These are phyloP conservation scores for Morpho deidamia DNA, from an alignment of 2,888 invertebrate species.

Conservation along the genomic window DNA sequence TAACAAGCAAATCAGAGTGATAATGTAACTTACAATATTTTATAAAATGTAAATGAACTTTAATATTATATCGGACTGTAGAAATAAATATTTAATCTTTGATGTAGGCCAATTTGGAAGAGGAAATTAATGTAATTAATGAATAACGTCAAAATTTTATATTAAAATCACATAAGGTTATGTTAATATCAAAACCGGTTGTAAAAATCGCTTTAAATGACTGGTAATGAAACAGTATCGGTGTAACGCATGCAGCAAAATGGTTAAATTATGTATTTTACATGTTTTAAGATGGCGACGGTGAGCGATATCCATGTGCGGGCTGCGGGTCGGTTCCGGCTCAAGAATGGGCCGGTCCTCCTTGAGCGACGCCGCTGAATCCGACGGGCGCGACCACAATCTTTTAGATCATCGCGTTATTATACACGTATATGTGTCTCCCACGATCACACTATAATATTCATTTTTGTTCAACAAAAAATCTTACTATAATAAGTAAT, in stretches of 20 bases:
- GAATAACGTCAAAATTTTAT: slow-evolving; percentile 1
- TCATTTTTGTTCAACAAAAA: too few species aligned
- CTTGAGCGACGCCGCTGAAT: slow-evolving; percentile 58
- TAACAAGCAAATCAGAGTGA: too few species aligned
- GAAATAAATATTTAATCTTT: background rate
- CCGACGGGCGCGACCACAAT: slow-evolving; percentile 51
- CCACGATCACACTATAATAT: too few species aligned
- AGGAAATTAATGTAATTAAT: slow-evolving; percentile 16
- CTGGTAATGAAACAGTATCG: background rate
- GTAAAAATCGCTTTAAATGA: slow-evolving; percentile 1
- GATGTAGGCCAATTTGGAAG: slow-evolving; percentile 12
- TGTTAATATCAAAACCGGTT: slow-evolving; percentile 3
- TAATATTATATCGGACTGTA: too few species aligned
- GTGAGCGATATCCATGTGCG: slow-evolving; percentile 48
- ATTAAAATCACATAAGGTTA: background rate
- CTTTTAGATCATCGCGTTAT: slow-evolving; percentile 53
- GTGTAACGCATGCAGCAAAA: slow-evolving; percentile 7
- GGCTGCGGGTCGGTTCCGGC: slow-evolving; percentile 60
- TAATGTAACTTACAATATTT: too few species aligned
- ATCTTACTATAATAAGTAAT: too few species aligned
- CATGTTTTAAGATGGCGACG: slow-evolving; percentile 2
- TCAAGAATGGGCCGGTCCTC: slow-evolving; percentile 70
- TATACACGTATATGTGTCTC: background rate
- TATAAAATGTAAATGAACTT: too few species aligned
- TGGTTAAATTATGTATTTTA: slow-evolving; percentile 19